Evolutionary conservation across 2,888 invertebrate species (phyloP).

Genomic region (Monochamus alternatus): DNA sequence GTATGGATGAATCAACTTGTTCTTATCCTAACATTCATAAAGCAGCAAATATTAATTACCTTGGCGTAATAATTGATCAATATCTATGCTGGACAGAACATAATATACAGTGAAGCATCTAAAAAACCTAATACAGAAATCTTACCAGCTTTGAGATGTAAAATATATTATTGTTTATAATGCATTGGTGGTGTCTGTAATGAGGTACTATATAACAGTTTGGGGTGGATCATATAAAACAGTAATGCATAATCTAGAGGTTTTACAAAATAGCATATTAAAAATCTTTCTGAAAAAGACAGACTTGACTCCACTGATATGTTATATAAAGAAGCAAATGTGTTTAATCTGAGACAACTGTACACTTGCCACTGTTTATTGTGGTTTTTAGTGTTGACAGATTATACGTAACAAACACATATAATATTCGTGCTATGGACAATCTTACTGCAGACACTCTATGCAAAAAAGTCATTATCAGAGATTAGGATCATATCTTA

Average conservation of each 20-base stretch:
- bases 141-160: slow-evolving; percentile 2
- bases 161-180: slow-evolving; percentile 10
- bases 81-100: slow-evolving; percentile 10
- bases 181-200: neutral
- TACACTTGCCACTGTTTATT: too few species aligned
- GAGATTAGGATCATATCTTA: neutral
- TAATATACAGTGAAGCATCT: slow-evolving; percentile 1
- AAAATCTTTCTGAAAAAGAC: slow-evolving; percentile 20
- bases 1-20: neutral
- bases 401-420: too few species aligned
- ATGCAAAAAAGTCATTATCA: neutral
- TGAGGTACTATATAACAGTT: slow-evolving; percentile 11
- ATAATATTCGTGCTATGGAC: too few species aligned
- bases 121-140: neutral
- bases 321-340: slow-evolving; percentile 10
- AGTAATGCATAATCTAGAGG: too few species aligned
- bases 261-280: too few species aligned
- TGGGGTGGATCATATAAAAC: neutral
- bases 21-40: neutral
- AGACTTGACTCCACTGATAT: neutral
- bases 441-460: neutral
- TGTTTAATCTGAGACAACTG: neutral
- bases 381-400: too few species aligned
- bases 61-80: slow-evolving; percentile 4
- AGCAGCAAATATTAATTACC: neutral